Evolutionary conservation across 2,888 invertebrate species (phyloP), one percentile per base, ranked within the genome.

Genomic region (Lepidochitona cinerea): DNA sequence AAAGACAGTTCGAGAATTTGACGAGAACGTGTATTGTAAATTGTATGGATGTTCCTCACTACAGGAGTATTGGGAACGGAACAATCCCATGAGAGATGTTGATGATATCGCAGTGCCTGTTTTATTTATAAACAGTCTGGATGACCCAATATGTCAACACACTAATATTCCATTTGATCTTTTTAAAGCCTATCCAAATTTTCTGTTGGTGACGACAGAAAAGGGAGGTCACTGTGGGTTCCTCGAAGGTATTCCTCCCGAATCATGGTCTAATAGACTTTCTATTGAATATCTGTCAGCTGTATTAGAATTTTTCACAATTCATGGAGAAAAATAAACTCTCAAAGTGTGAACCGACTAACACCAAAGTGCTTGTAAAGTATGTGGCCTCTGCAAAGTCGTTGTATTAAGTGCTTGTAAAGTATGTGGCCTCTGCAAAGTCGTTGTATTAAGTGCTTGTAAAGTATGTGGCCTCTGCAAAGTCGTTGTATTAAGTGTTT

Each of bases 211-310:
- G 5, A 81, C 80, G 1, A 82, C 88, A 1, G 82, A 84, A 18
- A 79, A 80, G 66, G 89, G 89, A 9, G 89, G 89, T 1, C 89
- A 89, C 72, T 88, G 88, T 77, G 88, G 88, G 6, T 89, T 89
- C 74, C 74, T 87, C 29, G 86, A 89, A 68, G 79, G 82, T 7
- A 68, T 80, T 0, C 70, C 77, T 0, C 79, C 79, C 9, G 53
- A 67, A 6, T 82, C 83, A 4, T 87, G 86, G 86, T 82, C 86
- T 1, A 82, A 83, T 49, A 67, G 70, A 6, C 36, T 86, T 32
- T 75, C 81, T 2, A 35, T 86, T 35, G 83, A 85, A 35, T 86
- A 83, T 72, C 64, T 85, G 12, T 81, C 83, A 37, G 78, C 83
- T 26, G 84, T 86, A n/a, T 26, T 70, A 23, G 73, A 73, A 14